These are phyloP conservation scores for Oscarella lobularis DNA, from an alignment of 37 sponge, comb jelly and placozoan species.

Conservation along the genomic window DNA sequence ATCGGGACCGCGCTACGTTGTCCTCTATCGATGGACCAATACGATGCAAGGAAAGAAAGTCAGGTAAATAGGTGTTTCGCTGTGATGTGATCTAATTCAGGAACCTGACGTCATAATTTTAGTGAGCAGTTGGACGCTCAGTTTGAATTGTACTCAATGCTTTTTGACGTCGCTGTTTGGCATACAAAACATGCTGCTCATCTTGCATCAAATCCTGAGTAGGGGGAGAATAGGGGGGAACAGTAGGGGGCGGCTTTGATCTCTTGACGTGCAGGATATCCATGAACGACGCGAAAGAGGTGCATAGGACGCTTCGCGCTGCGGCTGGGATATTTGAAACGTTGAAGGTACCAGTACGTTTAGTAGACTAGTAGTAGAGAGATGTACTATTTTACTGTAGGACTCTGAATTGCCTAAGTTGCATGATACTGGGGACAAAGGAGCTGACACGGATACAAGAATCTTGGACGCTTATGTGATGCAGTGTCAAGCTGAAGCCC, in stretches of 20 bases:
- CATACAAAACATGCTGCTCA: conserved; percentile 84
- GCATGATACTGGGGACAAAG: conserved; percentile 65
- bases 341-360: conserved; percentile 40
- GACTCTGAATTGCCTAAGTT: conserved; percentile 57
- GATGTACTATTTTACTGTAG: conserved; percentile 7
- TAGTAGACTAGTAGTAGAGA: not conserved
- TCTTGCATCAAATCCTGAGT: conserved; percentile 29
- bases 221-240: not conserved
- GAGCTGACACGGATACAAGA: conserved; percentile 58
- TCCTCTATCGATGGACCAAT: not conserved
- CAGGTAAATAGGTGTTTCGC: no score
- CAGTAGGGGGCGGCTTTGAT: not conserved
- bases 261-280: conserved; percentile 21
- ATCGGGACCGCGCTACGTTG: not conserved
- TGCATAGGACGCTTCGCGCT: conserved; percentile 71
- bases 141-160: conserved; percentile 20
- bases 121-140: conserved; percentile 13
- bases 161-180: conserved; percentile 82
- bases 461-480: conserved; percentile 84
- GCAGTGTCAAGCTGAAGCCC: conserved; percentile 88
- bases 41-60: not conserved
- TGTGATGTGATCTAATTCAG: no score
- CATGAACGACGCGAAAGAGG: conserved; percentile 86
- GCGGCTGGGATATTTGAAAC: conserved; percentile 65
- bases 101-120: no score